These are phyloP conservation scores for Zosterops pallidus DNA, from an alignment of 2,113 vertebrate species.

Conservation along the genomic window DNA sequence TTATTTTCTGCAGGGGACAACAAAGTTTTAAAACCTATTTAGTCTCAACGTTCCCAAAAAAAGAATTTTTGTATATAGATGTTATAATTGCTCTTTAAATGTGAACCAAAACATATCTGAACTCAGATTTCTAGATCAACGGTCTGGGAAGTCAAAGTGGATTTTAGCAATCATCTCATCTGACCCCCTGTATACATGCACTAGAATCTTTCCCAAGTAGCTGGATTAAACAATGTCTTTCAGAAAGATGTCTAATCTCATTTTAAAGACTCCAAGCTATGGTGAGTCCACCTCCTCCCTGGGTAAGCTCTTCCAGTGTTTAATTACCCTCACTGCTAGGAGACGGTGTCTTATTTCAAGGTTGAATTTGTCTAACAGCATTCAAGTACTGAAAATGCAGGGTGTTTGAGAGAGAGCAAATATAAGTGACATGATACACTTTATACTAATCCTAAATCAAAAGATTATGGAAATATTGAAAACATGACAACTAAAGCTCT, in stretches of 20 bases:
- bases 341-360: conserved; percentile 56
- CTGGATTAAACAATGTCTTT: conserved; percentile 24
- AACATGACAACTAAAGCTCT: conserved; percentile 47
- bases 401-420: conserved; percentile 39
- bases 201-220: not conserved
- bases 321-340: conserved; percentile 54
- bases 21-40: not conserved
- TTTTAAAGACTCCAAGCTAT: conserved; percentile 30
- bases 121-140: not conserved
- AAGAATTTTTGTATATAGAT: not conserved
- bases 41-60: not conserved
- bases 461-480: conserved; percentile 60
- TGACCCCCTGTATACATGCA: not conserved
- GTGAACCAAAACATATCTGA: not conserved
- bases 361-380: conserved; percentile 56
- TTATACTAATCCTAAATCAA: conserved; percentile 66
- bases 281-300: conserved; percentile 31
- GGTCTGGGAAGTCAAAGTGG: not conserved
- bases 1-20: not conserved
- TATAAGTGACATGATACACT: conserved; percentile 53
- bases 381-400: conserved; percentile 23
- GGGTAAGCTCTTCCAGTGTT: conserved; percentile 33
- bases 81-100: conserved; percentile 17
- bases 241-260: conserved; percentile 32
- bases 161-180: not conserved